Evolutionary conservation across 1,140 invertebrate species (phyloP).

Genomic region (Pomacea maculata): DNA sequence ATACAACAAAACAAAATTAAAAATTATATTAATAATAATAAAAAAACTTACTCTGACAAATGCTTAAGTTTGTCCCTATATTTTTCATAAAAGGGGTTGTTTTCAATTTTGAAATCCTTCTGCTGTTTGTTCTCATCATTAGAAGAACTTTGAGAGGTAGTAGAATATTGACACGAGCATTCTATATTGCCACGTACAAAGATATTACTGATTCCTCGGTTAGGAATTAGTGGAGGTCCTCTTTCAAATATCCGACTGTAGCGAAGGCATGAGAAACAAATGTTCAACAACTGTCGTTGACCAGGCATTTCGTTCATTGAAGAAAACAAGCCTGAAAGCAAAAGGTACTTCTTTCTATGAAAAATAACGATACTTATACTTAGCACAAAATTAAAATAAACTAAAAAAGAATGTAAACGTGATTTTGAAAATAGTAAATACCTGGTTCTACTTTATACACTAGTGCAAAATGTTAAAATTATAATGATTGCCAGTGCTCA

Average conservation of each 20-base stretch:
- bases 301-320: constrained; percentile 20
- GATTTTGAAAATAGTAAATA: no score
- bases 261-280: constrained; percentile 20
- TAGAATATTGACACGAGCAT: constrained; percentile 7
- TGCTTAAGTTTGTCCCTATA: constrained; percentile 37
- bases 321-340: no score
- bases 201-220: background rate
- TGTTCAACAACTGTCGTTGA: constrained; percentile 17
- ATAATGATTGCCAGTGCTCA: no score
- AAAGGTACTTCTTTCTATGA: no score
- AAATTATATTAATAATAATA: background rate
- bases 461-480: no score
- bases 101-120: constrained; percentile 21
- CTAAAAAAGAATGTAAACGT: no score
- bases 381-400: no score
- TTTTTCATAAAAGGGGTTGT: constrained; percentile 38
- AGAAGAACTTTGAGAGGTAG: background rate
- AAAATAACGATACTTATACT: no score
- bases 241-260: constrained; percentile 9
- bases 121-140: constrained; percentile 1
- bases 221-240: constrained; percentile 12
- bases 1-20: background rate
- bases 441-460: no score
- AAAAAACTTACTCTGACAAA: constrained; percentile 30
- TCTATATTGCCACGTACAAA: background rate